Evolutionary conservation across 2,888 invertebrate species (phyloP), one percentile per base, ranked within the genome.

Genomic region (Oligia fasciuncula): DNA sequence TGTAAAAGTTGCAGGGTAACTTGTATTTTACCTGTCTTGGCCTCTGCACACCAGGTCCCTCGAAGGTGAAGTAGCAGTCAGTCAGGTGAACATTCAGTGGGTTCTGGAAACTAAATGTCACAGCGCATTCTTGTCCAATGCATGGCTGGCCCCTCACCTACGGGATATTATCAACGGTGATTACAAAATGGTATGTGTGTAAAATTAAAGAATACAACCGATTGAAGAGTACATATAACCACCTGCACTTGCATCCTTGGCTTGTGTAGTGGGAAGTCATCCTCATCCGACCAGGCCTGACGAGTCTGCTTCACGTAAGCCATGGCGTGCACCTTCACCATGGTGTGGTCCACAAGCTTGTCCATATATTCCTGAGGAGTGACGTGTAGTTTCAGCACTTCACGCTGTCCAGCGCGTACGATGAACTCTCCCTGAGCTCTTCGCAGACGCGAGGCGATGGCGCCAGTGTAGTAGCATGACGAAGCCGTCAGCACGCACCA

Each of bases 281-380:
- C 98, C 91, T 98, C 98, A 88, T 98, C 98, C 72, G 98, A 97
- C 97, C 98, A 98, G 3, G 98, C 97, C 92, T 98, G 98, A 68
- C 97, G 97, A 0, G 98, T 98, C 92, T 98, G 98, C 88, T 97
- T 97, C 2, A 98, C 98, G 84, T 97, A 97, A 5, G 98, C 98
- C 95, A 98, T 97, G n/a, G 98, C 98, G 88, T 98, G 98, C 80
- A 98, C 97, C 95, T 98, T 98, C 78, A 98, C 96, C 95, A 98
- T 97, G 73, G 97, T 97, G 89, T 98, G 98, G 90, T 98, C 98
- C 0, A 98, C 98, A 86, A 98, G 91, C 91, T 98, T 97, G 81
- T 97, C 97, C 95, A 98, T 97, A 92, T 98, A 98, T 81, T 98
- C 98, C 76, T 97, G 97, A 23, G 97, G 97, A 19, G 97, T 97